A percentile compares a stretch with the other conserved stretches of the same genome.
phyloP scores from a whole-genome alignment of 1,140 invertebrate species.

The Ips nitidus region DNA sequence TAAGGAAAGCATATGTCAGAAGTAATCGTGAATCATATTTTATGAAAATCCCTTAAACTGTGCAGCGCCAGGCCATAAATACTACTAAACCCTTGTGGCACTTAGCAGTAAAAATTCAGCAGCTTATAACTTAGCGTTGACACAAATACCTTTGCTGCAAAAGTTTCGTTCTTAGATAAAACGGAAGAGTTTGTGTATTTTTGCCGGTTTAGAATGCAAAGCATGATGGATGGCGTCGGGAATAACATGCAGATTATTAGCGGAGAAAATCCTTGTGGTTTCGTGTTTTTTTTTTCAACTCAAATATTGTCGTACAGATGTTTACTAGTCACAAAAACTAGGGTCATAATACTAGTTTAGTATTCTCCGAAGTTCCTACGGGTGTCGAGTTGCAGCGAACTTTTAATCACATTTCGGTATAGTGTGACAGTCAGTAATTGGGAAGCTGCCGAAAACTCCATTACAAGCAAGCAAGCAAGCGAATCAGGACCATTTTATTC shows the following conservation, averaged over 20 bases:
- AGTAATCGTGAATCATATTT: conserved; percentile 2
- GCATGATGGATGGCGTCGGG: conserved; percentile 8
- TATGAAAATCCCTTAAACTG: background rate
- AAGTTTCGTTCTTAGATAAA: conserved; percentile 13
- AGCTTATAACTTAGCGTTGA: conserved; percentile 15
- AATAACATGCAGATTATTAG: conserved; percentile 1
- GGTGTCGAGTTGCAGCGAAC: background rate
- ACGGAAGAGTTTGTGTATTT: conserved; percentile 6
- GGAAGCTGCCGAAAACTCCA: conserved; percentile 8
- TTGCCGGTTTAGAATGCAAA: conserved; percentile 18
- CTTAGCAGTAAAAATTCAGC: conserved; percentile 23
- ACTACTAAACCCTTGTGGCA: conserved; percentile 15
- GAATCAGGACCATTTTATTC: conserved; percentile 15
- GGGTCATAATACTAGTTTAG: no score
- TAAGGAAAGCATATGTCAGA: background rate
- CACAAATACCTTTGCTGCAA: conserved; percentile 24
- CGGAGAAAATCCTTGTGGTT: no score
- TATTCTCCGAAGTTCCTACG: no score
- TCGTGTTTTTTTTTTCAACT: no score
- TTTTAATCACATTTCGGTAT: conserved; percentile 2
- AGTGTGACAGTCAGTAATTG: background rate
- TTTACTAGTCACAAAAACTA: no score
- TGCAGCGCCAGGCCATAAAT: conserved; percentile 11
- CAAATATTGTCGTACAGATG: no score
- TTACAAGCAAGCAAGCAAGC: conserved; percentile 6